A percentile compares a stretch with the other conserved stretches of the same genome.
Evolutionary conservation across 1,140 invertebrate genomes (phyloP).

Genomic region (Hyles vespertilio): DNA sequence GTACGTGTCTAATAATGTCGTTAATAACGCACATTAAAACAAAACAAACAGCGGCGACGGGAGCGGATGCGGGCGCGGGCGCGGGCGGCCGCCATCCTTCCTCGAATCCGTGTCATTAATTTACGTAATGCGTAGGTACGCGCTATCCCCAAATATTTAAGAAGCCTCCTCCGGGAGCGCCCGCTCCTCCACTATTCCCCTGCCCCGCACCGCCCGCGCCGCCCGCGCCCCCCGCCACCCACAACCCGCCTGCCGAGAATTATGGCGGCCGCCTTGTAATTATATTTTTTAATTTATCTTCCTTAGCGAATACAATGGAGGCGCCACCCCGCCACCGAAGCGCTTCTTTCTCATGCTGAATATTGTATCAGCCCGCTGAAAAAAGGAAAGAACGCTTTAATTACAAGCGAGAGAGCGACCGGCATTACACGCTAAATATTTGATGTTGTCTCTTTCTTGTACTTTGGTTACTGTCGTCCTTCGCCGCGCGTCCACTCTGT

Average conservation of each 20-base stretch:
- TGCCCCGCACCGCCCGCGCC: conserved; percentile 34
- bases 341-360: conserved; percentile 74
- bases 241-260: conserved; percentile 71
- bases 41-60: conserved; percentile 64
- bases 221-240: conserved; percentile 36
- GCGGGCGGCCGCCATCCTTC: conserved; percentile 68
- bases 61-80: conserved; percentile 33
- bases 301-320: conserved; percentile 76
- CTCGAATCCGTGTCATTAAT: conserved; percentile 76
- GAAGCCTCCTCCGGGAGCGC: conserved; percentile 74
- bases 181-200: conserved; percentile 67
- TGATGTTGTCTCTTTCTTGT: conserved; percentile 70
- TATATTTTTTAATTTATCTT: conserved; percentile 79
- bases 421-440: conserved; percentile 72
- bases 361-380: conserved; percentile 75
- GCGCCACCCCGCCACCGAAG: conserved; percentile 70
- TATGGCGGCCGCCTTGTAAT: conserved; percentile 77
- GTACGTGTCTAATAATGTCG: conserved; percentile 69
- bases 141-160: conserved; percentile 76
- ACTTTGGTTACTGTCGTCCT: conserved; percentile 19
- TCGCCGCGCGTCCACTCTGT: conserved; percentile 31
- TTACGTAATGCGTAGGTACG: conserved; percentile 75
- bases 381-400: conserved; percentile 75
- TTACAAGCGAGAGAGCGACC: conserved; percentile 72
- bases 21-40: conserved; percentile 74